A percentile compares a stretch with the other conserved stretches of the same genome.
These are phyloP conservation scores for Pleuronectes platessa DNA, from an alignment of 2,113 vertebrate species.

Conservation along the genomic window DNA sequence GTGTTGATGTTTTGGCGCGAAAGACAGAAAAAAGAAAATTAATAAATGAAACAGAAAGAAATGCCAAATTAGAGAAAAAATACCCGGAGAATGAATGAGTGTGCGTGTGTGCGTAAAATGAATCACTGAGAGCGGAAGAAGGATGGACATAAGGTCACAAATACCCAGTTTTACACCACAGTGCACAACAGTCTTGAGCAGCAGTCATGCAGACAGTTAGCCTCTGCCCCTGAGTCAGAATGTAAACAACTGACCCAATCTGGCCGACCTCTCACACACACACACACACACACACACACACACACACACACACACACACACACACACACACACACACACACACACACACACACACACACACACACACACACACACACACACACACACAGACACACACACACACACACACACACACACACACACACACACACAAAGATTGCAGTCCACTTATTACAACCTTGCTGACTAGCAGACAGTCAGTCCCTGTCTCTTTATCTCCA, in stretches of 20 bases:
- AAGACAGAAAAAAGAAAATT: slow-evolving; percentile 7
- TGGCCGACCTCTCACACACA: slow-evolving; percentile 51
- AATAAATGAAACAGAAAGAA: neutral
- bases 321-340: slow-evolving; percentile 33
- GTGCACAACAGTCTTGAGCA: slow-evolving; percentile 32
- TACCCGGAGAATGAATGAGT: slow-evolving; percentile 1
- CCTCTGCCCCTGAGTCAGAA: slow-evolving; percentile 40
- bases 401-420: slow-evolving; percentile 37
- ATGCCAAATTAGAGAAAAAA: neutral
- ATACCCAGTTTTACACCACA: slow-evolving; percentile 25
- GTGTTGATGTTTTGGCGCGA: slow-evolving; percentile 10
- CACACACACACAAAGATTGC: slow-evolving; percentile 46
- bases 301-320: slow-evolving; percentile 33
- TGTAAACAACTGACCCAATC: slow-evolving; percentile 61
- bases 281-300: slow-evolving; percentile 36
- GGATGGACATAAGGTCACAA: slow-evolving; percentile 36
- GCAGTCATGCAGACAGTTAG: slow-evolving; percentile 41
- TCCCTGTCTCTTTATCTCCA: slow-evolving; percentile 66
- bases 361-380: slow-evolving; percentile 37
- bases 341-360: slow-evolving; percentile 32
- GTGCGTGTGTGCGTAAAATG: neutral
- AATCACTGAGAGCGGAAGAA: slow-evolving; percentile 8
- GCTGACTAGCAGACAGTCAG: slow-evolving; percentile 63
- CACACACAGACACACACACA: slow-evolving; percentile 34
- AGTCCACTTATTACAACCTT: slow-evolving; percentile 56